Evolutionary conservation across 2,888 invertebrate species (phyloP).

Genomic region (Aporophyla nigra): DNA sequence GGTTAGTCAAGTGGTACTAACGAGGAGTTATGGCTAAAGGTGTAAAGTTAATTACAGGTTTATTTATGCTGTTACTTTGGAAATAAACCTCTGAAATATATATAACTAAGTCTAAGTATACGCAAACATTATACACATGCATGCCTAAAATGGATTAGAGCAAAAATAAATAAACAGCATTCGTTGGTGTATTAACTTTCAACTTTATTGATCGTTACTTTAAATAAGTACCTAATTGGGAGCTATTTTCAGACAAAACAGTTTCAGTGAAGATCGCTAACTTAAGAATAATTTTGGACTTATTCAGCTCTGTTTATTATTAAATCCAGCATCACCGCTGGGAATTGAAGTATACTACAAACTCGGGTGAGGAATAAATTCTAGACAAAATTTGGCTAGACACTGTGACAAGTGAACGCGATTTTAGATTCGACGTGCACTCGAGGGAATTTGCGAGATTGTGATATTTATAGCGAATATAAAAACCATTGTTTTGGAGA

Average conservation of each 20-base stretch:
- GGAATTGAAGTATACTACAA: constrained; percentile 21
- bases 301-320: constrained; percentile 22
- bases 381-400: constrained; percentile 56
- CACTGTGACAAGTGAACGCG: constrained; percentile 53
- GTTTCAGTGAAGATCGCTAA: constrained; percentile 7
- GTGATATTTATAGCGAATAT: constrained; percentile 44
- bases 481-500: constrained; percentile 30
- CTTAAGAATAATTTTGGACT: constrained; percentile 5
- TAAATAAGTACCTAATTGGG: background rate
- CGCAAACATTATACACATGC: background rate
- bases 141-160: background rate
- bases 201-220: background rate
- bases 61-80: constrained; percentile 25
- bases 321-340: constrained; percentile 23
- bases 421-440: constrained; percentile 48
- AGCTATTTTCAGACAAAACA: background rate
- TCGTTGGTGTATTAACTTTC: background rate
- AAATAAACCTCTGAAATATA: background rate
- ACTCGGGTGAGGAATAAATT: constrained; percentile 45
- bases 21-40: constrained; percentile 46
- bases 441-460: constrained; percentile 38
- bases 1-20: constrained; percentile 55
- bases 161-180: background rate
- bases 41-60: constrained; percentile 52
- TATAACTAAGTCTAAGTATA: background rate